Conservation (phyloP, 2,888 invertebrate genomes). For the Microctonus aethiopoides region DNA sequence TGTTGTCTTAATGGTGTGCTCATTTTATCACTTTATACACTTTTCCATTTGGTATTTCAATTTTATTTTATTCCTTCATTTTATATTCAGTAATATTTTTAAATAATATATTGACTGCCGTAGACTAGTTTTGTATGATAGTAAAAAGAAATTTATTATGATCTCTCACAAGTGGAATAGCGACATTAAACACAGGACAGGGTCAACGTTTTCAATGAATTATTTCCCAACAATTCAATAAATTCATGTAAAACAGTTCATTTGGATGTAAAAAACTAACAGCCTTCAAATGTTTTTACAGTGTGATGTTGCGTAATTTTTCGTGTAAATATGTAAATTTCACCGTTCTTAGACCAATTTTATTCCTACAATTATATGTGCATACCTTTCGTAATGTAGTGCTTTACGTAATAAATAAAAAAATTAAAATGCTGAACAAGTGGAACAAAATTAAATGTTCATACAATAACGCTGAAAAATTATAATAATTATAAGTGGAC, state of each 20-base stretch:
- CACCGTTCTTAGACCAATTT: background rate
- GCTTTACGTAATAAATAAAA: background rate
- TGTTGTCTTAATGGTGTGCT: background rate
- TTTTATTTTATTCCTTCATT: background rate
- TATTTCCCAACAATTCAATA: background rate
- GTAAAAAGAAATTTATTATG: background rate
- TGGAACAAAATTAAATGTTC: background rate
- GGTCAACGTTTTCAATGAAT: background rate
- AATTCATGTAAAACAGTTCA: background rate
- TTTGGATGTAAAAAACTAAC: background rate
- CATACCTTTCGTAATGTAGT: background rate
- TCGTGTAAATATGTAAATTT: slow-evolving; percentile 8
- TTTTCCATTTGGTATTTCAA: background rate
- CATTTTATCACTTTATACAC: background rate
- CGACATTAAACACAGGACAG: background rate
- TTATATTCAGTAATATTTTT: background rate
- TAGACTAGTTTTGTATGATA: no score
- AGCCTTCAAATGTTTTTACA: slow-evolving; percentile 10
- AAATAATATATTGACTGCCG: background rate
- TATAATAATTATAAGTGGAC: background rate
- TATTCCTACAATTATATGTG: background rate
- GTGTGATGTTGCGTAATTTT: background rate
- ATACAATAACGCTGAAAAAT: background rate
- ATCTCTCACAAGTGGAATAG: background rate
- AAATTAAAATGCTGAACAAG: background rate